These are phyloP conservation scores for Brachionus plicatilis DNA, from an alignment of 1,140 invertebrate genomes.

Conservation along the genomic window DNA sequence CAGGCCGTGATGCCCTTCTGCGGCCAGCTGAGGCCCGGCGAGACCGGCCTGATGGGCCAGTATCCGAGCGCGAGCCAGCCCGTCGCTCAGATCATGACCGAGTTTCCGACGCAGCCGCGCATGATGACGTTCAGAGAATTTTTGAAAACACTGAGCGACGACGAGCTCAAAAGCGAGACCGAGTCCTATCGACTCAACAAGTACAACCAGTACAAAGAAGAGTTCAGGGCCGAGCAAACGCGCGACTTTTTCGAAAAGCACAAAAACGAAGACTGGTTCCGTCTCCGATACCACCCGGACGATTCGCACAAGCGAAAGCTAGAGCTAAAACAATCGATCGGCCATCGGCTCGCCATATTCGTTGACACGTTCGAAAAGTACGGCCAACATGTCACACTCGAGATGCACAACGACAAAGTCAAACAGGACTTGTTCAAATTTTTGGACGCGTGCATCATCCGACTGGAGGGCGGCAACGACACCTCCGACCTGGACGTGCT, in stretches of 20 bases:
- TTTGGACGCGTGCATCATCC: conserved; percentile 18
- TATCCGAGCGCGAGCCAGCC: background rate
- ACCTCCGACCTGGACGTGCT: background rate
- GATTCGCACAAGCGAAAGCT: conserved; percentile 69
- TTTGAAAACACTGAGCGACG: conserved; percentile 88
- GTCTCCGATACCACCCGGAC: conserved; percentile 41
- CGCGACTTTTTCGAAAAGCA: conserved; percentile 98
- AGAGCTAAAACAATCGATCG: conserved; percentile 73
- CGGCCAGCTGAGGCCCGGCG: background rate
- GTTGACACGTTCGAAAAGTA: conserved; percentile 71
- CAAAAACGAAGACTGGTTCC: conserved; percentile 95
- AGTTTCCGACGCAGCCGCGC: conserved; percentile 64
- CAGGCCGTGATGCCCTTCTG: background rate
- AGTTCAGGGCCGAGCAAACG: conserved; percentile 88
- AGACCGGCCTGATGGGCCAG: background rate
- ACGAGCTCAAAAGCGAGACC: conserved; percentile 91
- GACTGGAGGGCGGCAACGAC: background rate
- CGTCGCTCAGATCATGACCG: conserved; percentile 32
- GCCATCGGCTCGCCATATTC: conserved; percentile 83
- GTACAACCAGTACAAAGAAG: conserved; percentile 96
- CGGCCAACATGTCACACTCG: conserved; percentile 73
- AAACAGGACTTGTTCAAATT: background rate
- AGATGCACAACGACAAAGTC: conserved; percentile 77
- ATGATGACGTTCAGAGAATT: conserved; percentile 98
- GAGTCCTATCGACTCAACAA: conserved; percentile 65